phyloP scores from a whole-genome alignment of 2,888 invertebrate genomes.

The Saturnia japonica region DNA sequence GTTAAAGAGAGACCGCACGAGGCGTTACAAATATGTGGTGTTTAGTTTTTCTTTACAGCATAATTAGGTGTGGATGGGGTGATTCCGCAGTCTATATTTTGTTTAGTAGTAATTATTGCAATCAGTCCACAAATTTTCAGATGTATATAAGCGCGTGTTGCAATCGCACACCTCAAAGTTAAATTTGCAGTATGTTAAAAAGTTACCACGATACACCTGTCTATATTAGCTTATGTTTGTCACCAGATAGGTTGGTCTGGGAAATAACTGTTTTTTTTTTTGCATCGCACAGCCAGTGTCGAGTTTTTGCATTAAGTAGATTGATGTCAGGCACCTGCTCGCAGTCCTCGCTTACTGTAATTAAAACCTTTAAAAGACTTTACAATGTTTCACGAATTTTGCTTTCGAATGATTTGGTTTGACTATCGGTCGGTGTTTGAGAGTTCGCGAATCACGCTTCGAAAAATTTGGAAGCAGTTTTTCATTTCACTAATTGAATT shows the following conservation, averaged over 20 bases:
- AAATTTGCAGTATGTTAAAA: neutral
- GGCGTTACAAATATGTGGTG: too few species aligned
- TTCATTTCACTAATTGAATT: neutral
- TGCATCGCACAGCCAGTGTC: constrained; percentile 30
- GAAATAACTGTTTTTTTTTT: constrained; percentile 31
- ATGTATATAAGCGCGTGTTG: neutral
- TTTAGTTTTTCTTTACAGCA: neutral
- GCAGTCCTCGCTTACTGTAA: constrained; percentile 67
- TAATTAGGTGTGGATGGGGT: neutral
- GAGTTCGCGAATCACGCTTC: constrained; percentile 26
- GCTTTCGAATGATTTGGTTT: constrained; percentile 45
- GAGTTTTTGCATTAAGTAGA: constrained; percentile 60
- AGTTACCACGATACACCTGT: neutral
- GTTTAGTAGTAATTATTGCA: neutral
- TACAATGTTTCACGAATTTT: constrained; percentile 54
- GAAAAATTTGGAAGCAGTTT: constrained; percentile 21
- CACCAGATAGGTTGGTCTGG: neutral
- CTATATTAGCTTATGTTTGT: neutral
- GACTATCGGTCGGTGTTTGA: constrained; percentile 34
- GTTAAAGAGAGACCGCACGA: too few species aligned
- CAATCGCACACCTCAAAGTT: neutral
- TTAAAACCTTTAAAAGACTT: constrained; percentile 74
- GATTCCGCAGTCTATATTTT: neutral
- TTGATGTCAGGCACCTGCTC: constrained; percentile 57
- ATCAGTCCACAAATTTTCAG: neutral